Evolutionary conservation across 2,888 invertebrate species (phyloP).

Genomic region (Vesta saturnalis): DNA sequence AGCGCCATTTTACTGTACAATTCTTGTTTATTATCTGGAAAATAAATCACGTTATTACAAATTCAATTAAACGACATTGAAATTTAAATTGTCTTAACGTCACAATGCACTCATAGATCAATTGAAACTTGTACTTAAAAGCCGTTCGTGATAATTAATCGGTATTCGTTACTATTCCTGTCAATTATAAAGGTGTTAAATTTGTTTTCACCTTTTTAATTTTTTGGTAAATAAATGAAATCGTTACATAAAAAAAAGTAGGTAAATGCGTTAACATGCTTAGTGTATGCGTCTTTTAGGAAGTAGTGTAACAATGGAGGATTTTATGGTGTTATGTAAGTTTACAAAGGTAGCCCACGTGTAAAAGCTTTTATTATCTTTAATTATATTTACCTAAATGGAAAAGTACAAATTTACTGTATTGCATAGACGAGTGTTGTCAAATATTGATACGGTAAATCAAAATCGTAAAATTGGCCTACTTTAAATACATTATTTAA

Average conservation of each 20-base stretch:
- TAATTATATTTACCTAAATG: not conserved
- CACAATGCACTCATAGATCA: not conserved
- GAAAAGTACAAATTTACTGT: not conserved
- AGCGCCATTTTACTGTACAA: constrained; percentile 31
- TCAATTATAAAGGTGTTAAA: not conserved
- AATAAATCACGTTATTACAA: not conserved
- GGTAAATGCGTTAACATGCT: not conserved
- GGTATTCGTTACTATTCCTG: no score
- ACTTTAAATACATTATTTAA: no score
- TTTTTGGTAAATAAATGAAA: not conserved
- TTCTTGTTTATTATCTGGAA: constrained; percentile 3
- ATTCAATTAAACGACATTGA: not conserved
- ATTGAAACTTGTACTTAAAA: no score
- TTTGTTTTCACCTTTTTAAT: not conserved
- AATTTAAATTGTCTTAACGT: no score
- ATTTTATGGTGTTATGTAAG: not conserved
- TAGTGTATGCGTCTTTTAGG: not conserved
- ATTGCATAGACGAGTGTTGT: no score
- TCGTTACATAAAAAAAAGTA: not conserved
- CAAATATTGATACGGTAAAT: no score
- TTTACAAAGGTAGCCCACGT: not conserved
- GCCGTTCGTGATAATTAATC: no score
- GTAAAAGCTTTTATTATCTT: not conserved
- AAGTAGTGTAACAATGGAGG: not conserved
- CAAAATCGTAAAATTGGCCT: no score